These are phyloP conservation scores for Alsophila aescularia DNA, from an alignment of 2,888 invertebrate species.

Conservation along the genomic window DNA sequence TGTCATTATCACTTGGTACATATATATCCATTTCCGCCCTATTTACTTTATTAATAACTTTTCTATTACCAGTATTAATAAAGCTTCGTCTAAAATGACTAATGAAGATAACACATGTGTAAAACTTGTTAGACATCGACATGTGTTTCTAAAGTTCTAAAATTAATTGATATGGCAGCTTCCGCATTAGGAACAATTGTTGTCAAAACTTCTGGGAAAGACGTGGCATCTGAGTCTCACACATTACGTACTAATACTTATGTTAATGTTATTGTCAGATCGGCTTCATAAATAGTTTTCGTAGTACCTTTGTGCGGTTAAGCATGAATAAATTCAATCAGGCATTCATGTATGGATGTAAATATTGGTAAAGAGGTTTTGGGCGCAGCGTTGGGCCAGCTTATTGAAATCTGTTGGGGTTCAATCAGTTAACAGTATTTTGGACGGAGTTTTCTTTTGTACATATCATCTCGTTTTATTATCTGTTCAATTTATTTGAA, in stretches of 20 bases:
- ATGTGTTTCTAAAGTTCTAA: conserved; percentile 42
- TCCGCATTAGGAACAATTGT: conserved; percentile 47
- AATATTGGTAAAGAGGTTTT: conserved; percentile 39
- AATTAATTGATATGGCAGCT: conserved; percentile 49
- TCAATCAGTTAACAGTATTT: conserved; percentile 10
- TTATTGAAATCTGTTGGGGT: conserved; percentile 24
- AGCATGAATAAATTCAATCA: conserved; percentile 45
- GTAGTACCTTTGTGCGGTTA: conserved; percentile 30
- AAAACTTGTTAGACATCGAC: conserved; percentile 17
- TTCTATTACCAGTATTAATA: conserved; percentile 8
- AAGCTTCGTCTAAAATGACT: conserved; percentile 9
- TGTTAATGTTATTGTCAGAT: conserved; percentile 57
- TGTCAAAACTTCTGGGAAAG: conserved; percentile 48
- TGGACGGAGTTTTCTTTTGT: not conserved
- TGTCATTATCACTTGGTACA: conserved; percentile 7
- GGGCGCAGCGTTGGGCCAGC: conserved; percentile 23
- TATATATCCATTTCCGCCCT: conserved; percentile 12
- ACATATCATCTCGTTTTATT: not conserved
- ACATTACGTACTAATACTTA: conserved; percentile 39
- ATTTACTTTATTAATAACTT: conserved; percentile 2
- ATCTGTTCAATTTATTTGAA: not conserved
- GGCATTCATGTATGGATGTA: conserved; percentile 37
- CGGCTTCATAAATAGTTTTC: conserved; percentile 47
- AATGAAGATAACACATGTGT: conserved; percentile 36
- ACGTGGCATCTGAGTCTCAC: conserved; percentile 50